Base-by-base conservation (phyloP, 1,140 invertebrate genomes). In the Tenebrio molitor region DNA sequence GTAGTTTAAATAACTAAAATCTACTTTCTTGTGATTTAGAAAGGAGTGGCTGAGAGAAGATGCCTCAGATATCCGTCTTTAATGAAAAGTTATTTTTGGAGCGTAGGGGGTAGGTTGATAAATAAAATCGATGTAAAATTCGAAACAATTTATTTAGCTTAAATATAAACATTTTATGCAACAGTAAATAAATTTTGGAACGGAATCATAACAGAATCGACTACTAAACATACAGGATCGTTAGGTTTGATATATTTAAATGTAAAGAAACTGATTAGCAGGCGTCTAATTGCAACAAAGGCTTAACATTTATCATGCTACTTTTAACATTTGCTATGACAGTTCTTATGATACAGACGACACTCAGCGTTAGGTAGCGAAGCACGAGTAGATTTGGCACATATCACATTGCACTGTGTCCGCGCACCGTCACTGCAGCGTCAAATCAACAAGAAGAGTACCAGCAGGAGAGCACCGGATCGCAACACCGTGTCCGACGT, bases 351-450 rank as follows among this genome's bases (percentile, higher is more conserved):
- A 76, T 77, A 79, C 74, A 75, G 25, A 65, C 66, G 77, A 78
- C 74, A 79, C 74, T 71, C 72, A 80, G 76, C 79, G 73, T 76
- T 77, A 74, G 71, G 67, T 78, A 79, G 81, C 81, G 76, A 83
- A 83, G 81, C 81, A 81, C 79, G 76, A 77, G 71, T 80, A 81
- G 76, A 78, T 82, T 83, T 83, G 81, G 81, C 81, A 83, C 81
- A 82, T 83, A 79, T 79, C 79, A 81, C 80, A 78, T 74, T 69
- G 74, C 74, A 79, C 66, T 77, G 77, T 79, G 73, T 80, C 69
- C 75, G 71, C 72, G 70, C 73, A 74, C 71, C 71, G 74, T 62
- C 63, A 65, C 66, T 25, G 65, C 29, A 58, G 71, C 68, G 76
- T 80, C 76, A 80, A 21, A 76, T 73, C 14, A 68, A 69, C 25